Evolutionary conservation across 2,113 vertebrate genomes (phyloP).

Genomic region (Miniopterus natalensis): DNA sequence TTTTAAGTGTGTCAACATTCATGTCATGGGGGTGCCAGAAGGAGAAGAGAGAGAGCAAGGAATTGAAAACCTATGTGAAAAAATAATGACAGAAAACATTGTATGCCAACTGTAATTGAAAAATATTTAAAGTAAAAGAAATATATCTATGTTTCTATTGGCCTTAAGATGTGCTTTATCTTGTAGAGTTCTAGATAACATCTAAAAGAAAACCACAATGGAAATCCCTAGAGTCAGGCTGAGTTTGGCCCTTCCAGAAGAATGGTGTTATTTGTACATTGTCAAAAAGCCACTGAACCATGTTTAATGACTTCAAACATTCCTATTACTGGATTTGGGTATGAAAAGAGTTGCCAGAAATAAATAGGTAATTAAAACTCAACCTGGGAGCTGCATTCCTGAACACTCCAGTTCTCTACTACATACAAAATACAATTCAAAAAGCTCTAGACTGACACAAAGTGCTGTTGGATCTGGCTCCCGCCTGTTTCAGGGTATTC

Average conservation of each 20-base stretch:
- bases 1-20: background rate
- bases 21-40: background rate
- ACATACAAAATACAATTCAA: constrained; percentile 48
- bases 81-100: background rate
- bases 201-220: background rate
- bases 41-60: background rate
- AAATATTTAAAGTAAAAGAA: background rate
- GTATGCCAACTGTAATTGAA: background rate
- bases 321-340: background rate
- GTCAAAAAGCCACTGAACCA: background rate
- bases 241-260: background rate
- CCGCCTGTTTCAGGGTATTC: background rate
- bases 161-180: background rate
- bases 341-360: background rate
- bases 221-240: background rate
- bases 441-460: background rate
- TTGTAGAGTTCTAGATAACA: background rate
- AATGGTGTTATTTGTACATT: background rate
- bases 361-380: constrained; percentile 14
- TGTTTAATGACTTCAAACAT: background rate
- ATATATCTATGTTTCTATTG: background rate
- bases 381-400: background rate
- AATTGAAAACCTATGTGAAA: background rate
- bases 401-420: background rate
- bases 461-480: constrained; percentile 7